Conservation (phyloP, 2,797 vertebrate species). For the Rhinophrynus dorsalis region DNA sequence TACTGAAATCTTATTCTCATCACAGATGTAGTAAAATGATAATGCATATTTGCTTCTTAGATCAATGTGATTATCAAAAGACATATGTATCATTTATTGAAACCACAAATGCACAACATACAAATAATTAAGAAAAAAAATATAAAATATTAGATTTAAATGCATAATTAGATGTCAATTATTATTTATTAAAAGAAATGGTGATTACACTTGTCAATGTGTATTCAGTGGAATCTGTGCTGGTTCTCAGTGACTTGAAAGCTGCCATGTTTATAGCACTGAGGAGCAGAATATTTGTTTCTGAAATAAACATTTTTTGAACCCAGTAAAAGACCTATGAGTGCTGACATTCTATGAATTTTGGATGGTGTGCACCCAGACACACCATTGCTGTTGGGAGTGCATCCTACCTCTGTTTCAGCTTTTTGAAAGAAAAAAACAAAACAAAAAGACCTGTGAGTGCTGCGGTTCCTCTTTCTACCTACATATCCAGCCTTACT, state of each 20-base stretch:
- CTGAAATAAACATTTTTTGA: no score
- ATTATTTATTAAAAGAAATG: not conserved
- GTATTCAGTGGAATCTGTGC: not conserved
- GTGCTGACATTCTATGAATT: no score
- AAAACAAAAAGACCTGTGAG: no score
- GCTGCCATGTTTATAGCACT: no score
- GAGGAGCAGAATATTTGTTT: no score
- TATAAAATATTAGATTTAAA: not conserved
- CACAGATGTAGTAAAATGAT: conserved; percentile 18
- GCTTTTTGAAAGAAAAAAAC: no score
- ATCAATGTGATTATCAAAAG: conserved; percentile 21
- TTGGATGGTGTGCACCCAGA: no score
- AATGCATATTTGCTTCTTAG: not conserved
- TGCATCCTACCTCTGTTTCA: no score
- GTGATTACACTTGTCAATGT: not conserved
- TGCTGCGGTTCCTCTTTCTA: no score
- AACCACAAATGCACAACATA: conserved; percentile 13
- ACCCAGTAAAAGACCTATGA: no score
- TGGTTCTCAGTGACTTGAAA: not conserved
- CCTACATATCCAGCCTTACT: no score
- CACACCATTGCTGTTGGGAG: no score
- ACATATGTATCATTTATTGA: not conserved
- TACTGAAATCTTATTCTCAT: conserved; percentile 32
- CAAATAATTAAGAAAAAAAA: conserved; percentile 6
- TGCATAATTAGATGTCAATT: not conserved